Conservation (phyloP, 1,140 invertebrate genomes). For the Drosophila hydei region DNA sequence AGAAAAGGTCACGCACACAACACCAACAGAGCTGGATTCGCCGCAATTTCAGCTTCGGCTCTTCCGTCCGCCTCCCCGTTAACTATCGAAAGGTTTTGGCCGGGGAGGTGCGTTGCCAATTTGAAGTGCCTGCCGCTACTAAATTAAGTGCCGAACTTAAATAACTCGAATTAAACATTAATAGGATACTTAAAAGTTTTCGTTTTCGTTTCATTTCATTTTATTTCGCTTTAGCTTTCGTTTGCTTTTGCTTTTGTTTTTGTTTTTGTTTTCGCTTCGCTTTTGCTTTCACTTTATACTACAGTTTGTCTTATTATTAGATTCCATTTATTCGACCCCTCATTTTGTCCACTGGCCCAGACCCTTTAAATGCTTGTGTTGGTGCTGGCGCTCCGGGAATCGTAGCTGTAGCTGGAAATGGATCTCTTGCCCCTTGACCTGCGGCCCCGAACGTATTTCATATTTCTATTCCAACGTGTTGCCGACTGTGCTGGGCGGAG, state of each 20-base stretch:
- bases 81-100: constrained; percentile 32
- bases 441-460: constrained; percentile 22
- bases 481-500: background rate
- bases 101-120: constrained; percentile 9
- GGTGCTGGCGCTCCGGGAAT: constrained; percentile 26
- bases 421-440: constrained; percentile 5
- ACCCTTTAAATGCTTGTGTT: constrained; percentile 5
- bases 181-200: constrained; percentile 80
- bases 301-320: constrained; percentile 34
- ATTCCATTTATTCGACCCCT: constrained; percentile 21
- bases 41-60: background rate
- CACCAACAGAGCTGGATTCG: constrained; percentile 3
- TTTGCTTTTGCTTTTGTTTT: constrained; percentile 14
- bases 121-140: constrained; percentile 51
- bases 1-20: constrained; percentile 75
- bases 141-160: constrained; percentile 81
- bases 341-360: background rate
- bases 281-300: constrained; percentile 10
- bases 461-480: constrained; percentile 27
- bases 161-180: constrained; percentile 82
- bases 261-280: constrained; percentile 3
- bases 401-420: constrained; percentile 28
- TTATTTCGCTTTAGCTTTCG: constrained; percentile 16
- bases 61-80: background rate
- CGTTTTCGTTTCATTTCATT: constrained; percentile 49